Conservation (phyloP, 2,888 invertebrate species). For the Idaea straminata region DNA sequence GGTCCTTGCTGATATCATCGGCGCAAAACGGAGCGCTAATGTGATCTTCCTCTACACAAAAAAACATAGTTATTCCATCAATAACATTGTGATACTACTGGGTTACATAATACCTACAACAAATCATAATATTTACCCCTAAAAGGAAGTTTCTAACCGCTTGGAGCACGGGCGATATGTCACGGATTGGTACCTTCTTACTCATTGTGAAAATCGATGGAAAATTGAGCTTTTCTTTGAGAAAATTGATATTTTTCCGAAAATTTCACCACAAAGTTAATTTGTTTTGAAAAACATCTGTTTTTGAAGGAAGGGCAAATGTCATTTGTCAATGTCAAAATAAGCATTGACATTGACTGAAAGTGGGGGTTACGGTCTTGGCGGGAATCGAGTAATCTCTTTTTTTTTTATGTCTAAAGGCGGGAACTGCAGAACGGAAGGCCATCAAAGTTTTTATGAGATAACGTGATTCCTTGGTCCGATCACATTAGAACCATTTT, state of each 20-base stretch:
- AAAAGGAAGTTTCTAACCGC: slow-evolving; percentile 82
- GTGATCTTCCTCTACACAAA: slow-evolving; percentile 79
- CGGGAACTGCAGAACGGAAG: too few species aligned
- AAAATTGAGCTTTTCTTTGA: background rate
- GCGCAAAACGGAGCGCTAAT: slow-evolving; percentile 84
- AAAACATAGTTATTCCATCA: slow-evolving; percentile 19
- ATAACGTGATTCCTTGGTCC: too few species aligned
- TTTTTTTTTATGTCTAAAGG: too few species aligned
- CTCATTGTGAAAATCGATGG: slow-evolving; percentile 45
- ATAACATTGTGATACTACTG: slow-evolving; percentile 16
- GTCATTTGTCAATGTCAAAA: slow-evolving; percentile 7
- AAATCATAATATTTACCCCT: slow-evolving; percentile 74
- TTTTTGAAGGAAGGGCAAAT: slow-evolving; percentile 21
- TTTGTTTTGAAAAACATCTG: slow-evolving; percentile 25
- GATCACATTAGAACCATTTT: too few species aligned
- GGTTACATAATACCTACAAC: slow-evolving; percentile 49
- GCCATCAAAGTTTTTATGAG: too few species aligned
- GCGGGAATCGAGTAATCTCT: too few species aligned
- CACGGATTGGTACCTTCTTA: slow-evolving; percentile 78
- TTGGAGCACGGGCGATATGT: slow-evolving; percentile 83
- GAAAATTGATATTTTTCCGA: too few species aligned
- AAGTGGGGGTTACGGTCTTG: too few species aligned
- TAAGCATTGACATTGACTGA: background rate
- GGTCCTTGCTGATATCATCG: slow-evolving; percentile 84
- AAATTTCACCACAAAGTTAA: too few species aligned